Evolutionary conservation across 1,140 invertebrate species (phyloP).

Genomic region (Portunus trituberculatus): DNA sequence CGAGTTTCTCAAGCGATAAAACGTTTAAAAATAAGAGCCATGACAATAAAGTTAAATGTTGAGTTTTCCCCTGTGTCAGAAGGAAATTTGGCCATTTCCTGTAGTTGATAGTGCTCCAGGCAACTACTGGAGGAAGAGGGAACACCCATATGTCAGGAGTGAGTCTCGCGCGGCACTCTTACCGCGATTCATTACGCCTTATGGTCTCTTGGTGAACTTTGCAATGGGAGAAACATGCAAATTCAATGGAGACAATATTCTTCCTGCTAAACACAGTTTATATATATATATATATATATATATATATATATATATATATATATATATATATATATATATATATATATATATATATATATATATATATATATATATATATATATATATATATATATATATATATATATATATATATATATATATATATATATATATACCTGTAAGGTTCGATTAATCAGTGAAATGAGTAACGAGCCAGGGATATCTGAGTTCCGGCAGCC

Average conservation of each 20-base stretch:
- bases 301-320: neutral
- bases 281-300: neutral
- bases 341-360: too few species aligned
- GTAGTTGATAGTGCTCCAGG: neutral
- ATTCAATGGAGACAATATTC: neutral
- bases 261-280: neutral
- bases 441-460: too few species aligned
- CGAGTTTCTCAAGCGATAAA: constrained; percentile 22
- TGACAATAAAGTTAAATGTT: neutral
- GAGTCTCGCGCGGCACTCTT: neutral
- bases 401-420: too few species aligned
- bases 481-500: too few species aligned
- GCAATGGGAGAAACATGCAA: neutral
- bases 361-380: too few species aligned
- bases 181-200: neutral
- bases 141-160: neutral
- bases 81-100: constrained; percentile 12
- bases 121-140: neutral
- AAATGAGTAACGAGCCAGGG: too few species aligned
- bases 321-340: too few species aligned
- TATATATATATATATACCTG: neutral
- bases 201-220: neutral
- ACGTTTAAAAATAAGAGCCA: neutral
- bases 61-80: neutral
- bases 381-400: too few species aligned